Conservation (phyloP, 1,140 invertebrate genomes). For the Sipha flava region DNA sequence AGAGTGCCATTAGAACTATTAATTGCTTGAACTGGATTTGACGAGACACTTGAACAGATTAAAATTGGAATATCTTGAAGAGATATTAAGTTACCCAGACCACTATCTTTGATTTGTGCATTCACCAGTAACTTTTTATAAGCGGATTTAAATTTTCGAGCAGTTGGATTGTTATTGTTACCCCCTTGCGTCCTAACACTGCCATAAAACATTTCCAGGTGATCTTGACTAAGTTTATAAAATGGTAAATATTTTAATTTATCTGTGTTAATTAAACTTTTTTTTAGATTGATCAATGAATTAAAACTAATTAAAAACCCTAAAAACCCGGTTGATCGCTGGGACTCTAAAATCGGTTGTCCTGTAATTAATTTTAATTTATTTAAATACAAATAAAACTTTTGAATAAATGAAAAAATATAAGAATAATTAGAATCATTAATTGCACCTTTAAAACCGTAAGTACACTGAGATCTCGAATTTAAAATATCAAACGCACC, state of each 20-base stretch:
- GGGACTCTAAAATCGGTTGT: background rate
- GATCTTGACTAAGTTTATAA: slow-evolving; percentile 41
- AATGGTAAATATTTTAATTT: background rate
- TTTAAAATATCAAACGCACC: too few relatives aligned
- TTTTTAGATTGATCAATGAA: background rate
- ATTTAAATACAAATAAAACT: slow-evolving; percentile 39
- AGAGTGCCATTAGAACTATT: too few relatives aligned
- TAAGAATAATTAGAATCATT: background rate
- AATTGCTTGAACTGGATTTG: too few relatives aligned
- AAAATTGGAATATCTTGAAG: too few relatives aligned
- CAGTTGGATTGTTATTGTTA: slow-evolving; percentile 43
- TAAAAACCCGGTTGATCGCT: background rate
- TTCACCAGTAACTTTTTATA: background rate
- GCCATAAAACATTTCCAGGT: slow-evolving; percentile 44
- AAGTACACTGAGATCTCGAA: background rate
- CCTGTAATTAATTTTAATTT: background rate
- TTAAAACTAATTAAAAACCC: background rate
- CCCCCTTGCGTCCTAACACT: slow-evolving; percentile 40
- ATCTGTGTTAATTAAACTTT: background rate
- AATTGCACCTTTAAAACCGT: background rate
- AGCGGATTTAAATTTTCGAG: slow-evolving; percentile 38
- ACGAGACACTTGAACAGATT: too few relatives aligned
- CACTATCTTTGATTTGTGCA: background rate
- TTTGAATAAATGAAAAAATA: background rate
- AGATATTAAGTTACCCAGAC: too few relatives aligned